These are phyloP conservation scores for Megalurothrips usitatus DNA, from an alignment of 2,888 invertebrate genomes.

Conservation along the genomic window DNA sequence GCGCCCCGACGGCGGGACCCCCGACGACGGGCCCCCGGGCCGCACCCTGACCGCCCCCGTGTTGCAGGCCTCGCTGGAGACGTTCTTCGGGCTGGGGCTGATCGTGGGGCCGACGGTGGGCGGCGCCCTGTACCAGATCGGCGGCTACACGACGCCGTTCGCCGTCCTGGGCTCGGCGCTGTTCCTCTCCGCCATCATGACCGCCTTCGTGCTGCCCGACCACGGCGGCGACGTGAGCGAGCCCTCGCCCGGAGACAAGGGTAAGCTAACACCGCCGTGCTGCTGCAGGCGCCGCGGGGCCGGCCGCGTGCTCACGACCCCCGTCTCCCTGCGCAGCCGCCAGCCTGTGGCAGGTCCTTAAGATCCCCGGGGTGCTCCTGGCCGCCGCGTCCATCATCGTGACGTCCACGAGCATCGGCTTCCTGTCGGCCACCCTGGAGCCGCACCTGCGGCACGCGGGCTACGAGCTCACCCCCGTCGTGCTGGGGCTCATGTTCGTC, in stretches of 20 bases:
- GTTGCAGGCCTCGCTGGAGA: conserved; percentile 70
- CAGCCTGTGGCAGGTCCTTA: conserved; percentile 59
- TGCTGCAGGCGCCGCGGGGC: conserved; percentile 7
- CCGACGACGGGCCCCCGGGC: background rate
- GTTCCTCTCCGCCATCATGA: conserved; percentile 69
- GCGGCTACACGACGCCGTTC: conserved; percentile 77
- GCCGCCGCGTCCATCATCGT: conserved; percentile 67
- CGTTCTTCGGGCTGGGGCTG: conserved; percentile 80
- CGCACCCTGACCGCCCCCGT: conserved; percentile 16
- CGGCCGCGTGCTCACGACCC: conserved; percentile 43
- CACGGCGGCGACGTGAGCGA: conserved; percentile 54
- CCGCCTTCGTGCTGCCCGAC: conserved; percentile 66
- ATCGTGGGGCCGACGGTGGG: conserved; percentile 90
- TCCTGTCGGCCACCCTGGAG: conserved; percentile 82
- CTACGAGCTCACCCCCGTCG: conserved; percentile 63
- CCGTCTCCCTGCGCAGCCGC: conserved; percentile 43
- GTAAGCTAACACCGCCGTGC: background rate
- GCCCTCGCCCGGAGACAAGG: conserved; percentile 58
- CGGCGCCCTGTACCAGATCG: conserved; percentile 73
- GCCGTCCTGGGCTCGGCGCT: conserved; percentile 70
- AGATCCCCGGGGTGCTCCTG: conserved; percentile 68
- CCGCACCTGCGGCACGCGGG: conserved; percentile 70
- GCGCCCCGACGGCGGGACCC: background rate
- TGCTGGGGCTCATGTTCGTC: conserved; percentile 75
- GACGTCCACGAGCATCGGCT: conserved; percentile 79